These are phyloP conservation scores for Morpho deidamia DNA, from an alignment of 2,888 invertebrate genomes.

Conservation along the genomic window DNA sequence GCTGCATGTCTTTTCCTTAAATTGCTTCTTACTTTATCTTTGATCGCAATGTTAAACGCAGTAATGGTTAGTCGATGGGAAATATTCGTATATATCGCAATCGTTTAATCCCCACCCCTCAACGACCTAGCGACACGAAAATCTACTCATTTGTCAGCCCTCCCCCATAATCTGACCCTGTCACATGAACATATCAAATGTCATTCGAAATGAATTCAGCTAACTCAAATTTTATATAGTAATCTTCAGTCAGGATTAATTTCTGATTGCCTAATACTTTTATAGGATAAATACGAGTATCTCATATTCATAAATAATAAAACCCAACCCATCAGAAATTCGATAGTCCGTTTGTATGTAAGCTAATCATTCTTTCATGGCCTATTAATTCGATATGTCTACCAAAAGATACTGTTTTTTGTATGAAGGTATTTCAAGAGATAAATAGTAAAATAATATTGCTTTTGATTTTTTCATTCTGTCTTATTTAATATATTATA, in stretches of 20 bases:
- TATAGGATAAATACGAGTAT: too few relatives aligned
- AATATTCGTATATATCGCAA: constrained; percentile 33
- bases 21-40: constrained; percentile 6
- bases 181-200: constrained; percentile 70
- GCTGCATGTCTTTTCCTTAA: neutral
- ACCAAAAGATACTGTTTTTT: too few relatives aligned
- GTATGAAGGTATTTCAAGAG: too few relatives aligned
- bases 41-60: constrained; percentile 6
- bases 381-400: too few relatives aligned
- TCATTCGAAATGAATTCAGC: constrained; percentile 67
- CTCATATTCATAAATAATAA: too few relatives aligned
- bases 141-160: constrained; percentile 67
- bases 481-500: too few relatives aligned
- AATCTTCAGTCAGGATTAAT: neutral
- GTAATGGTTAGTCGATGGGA: constrained; percentile 13
- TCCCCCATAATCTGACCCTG: constrained; percentile 47
- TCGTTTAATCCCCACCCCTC: constrained; percentile 46
- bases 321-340: too few relatives aligned
- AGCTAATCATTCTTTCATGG: too few relatives aligned
- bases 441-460: too few relatives aligned
- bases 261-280: neutral
- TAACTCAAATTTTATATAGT: constrained; percentile 29
- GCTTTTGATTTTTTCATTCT: too few relatives aligned
- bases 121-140: constrained; percentile 44
- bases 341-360: too few relatives aligned